These are phyloP conservation scores for Tupiocoris notatus DNA, from an alignment of 2,888 invertebrate genomes.

Conservation along the genomic window DNA sequence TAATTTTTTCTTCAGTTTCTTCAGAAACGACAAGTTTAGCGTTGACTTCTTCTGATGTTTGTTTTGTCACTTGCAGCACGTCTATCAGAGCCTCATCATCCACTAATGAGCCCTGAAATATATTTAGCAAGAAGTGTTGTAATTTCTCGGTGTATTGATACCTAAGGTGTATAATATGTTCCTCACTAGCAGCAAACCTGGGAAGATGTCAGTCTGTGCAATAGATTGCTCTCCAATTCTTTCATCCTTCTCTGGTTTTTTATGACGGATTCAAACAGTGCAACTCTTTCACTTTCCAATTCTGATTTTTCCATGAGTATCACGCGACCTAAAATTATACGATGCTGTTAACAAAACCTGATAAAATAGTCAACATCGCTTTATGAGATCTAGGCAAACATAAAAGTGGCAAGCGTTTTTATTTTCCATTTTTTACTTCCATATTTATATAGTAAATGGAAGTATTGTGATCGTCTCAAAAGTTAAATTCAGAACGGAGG, in stretches of 20 bases:
- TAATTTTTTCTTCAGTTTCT: slow-evolving; percentile 91
- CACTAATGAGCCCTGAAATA: slow-evolving; percentile 74
- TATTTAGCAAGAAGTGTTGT: too few species aligned
- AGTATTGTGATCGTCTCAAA: too few species aligned
- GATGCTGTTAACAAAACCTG: too few species aligned
- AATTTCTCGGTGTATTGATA: background rate
- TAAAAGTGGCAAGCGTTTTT: too few species aligned
- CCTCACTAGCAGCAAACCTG: slow-evolving; percentile 55
- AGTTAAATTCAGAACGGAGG: too few species aligned
- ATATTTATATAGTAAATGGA: too few species aligned
- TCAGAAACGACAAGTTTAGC: slow-evolving; percentile 90
- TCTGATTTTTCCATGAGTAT: slow-evolving; percentile 96
- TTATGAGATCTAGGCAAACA: too few species aligned
- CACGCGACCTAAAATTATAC: slow-evolving; percentile 71
- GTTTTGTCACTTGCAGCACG: slow-evolving; percentile 81
- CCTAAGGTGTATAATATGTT: background rate
- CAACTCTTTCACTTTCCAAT: slow-evolving; percentile 88
- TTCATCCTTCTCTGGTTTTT: slow-evolving; percentile 95
- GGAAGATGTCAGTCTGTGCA: slow-evolving; percentile 88
- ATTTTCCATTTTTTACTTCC: too few species aligned
- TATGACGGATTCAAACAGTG: slow-evolving; percentile 92
- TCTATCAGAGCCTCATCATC: slow-evolving; percentile 94
- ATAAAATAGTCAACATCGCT: background rate
- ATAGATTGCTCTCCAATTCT: slow-evolving; percentile 86
- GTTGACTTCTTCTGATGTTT: slow-evolving; percentile 90